Conservation (phyloP, 2,113 vertebrate species). For the sheep (Ovis aries) region ARS-UI_Ramb_v3.0 NC_056079.1:7815501-7816000, state of each 20-base stretch:
- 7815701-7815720: not conserved
- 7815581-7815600: conserved; percentile 85
- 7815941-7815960: not conserved
- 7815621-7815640: conserved; percentile 45
- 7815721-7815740: not conserved
- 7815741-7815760: not conserved
- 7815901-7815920: not conserved
- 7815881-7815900: not conserved
- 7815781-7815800: conserved; percentile 51
- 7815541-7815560: conserved; percentile 85
- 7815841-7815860: not conserved
- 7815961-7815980: not conserved
- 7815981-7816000: not conserved
- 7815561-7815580: conserved; percentile 93
- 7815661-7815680: not conserved
- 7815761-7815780: not conserved
- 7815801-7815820: not conserved
- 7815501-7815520: conserved; percentile 93
- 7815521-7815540: conserved; percentile 92
- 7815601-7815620: conserved; percentile 76
- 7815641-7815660: not conserved
- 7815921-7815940: not conserved
- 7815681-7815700: not conserved
- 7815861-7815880: not conserved
- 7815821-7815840: not conserved